phyloP scores from a whole-genome alignment of 1,140 invertebrate genomes.

The Drosophila athabasca region DNA sequence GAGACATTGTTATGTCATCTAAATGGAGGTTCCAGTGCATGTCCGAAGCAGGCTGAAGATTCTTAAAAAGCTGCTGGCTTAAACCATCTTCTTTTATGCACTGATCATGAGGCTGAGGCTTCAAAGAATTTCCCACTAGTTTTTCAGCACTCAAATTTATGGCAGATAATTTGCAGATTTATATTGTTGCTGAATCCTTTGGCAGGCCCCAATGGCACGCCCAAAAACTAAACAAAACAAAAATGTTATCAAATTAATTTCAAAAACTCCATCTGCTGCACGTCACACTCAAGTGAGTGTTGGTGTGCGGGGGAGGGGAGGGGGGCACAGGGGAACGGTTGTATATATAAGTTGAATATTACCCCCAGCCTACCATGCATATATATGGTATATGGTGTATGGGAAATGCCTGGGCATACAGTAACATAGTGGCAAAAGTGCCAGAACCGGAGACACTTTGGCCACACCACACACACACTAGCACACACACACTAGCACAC shows the following conservation, averaged over 20 bases:
- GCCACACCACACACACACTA: conserved; percentile 4
- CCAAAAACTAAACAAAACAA: conserved; percentile 43
- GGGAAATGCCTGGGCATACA: conserved; percentile 26
- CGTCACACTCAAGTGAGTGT: conserved; percentile 64
- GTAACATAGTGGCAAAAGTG: conserved; percentile 66
- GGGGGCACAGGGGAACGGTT: background rate
- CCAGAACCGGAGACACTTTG: conserved; percentile 61
- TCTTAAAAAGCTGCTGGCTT: no score
- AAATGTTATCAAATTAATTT: conserved; percentile 78
- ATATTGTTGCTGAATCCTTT: conserved; percentile 16
- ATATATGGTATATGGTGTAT: conserved; percentile 6
- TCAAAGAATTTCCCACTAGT: background rate
- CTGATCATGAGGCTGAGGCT: no score
- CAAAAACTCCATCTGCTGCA: conserved; percentile 77
- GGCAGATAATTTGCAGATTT: conserved; percentile 32
- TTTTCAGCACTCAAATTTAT: conserved; percentile 10
- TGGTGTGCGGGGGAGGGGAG: conserved; percentile 10
- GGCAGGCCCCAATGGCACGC: conserved; percentile 3
- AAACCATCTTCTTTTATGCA: no score
- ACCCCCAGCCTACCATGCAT: background rate
- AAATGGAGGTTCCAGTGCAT: background rate
- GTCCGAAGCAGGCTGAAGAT: background rate
- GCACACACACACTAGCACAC: background rate
- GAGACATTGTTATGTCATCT: conserved; percentile 41
- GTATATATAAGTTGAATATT: background rate